A percentile compares a stretch with the other conserved stretches of the same genome.
phyloP scores from a whole-genome alignment of 2,113 vertebrate species.

The Rhinoderma darwinii region DNA sequence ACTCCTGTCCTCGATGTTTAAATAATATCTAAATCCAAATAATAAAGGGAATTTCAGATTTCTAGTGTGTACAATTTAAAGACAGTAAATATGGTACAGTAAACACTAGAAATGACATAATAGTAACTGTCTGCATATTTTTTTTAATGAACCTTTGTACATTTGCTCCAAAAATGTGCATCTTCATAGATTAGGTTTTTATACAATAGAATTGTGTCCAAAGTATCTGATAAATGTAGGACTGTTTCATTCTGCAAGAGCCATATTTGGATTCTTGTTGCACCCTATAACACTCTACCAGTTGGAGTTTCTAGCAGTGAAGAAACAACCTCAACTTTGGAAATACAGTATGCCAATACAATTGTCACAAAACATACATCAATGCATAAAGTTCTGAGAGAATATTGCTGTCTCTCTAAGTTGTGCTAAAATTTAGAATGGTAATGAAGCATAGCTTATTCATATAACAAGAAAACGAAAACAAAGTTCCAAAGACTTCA shows the following conservation, averaged over 20 bases:
- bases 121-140: no score
- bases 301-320: not conserved
- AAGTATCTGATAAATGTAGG: not conserved
- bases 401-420: not conserved
- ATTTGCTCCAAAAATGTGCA: not conserved
- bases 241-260: not conserved
- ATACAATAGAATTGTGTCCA: not conserved
- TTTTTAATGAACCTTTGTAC: not conserved
- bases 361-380: not conserved
- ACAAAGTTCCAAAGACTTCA: not conserved
- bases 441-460: not conserved
- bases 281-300: not conserved
- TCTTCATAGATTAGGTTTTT: not conserved
- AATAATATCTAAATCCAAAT: no score
- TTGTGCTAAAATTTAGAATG: not conserved
- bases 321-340: not conserved
- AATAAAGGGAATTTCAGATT: no score
- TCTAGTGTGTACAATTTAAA: no score
- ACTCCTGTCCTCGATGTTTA: no score
- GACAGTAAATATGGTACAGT: no score
- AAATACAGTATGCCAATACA: not conserved
- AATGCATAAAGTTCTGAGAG: not conserved
- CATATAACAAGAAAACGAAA: not conserved
- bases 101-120: no score
- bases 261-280: not conserved